Evolutionary conservation across 1,140 invertebrate species (phyloP), one percentile per base, ranked within the genome.

Genomic region (Cotesia vestalis): DNA sequence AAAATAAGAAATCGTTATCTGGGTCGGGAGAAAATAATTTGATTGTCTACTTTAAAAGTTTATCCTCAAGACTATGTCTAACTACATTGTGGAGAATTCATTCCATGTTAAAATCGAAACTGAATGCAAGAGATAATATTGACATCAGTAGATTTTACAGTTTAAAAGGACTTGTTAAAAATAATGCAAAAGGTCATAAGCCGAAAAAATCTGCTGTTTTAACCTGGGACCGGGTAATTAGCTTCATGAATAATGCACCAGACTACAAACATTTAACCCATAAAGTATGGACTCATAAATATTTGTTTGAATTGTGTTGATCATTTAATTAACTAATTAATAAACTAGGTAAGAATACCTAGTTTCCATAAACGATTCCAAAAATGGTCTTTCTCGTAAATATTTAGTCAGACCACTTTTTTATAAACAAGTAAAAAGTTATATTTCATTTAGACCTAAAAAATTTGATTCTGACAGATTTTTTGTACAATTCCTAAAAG

Each of bases 81-180:
- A 4, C 52, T 55, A 55, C 52, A 11, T n/a, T 55, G 46, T 53
- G 3, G 62, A 64, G 62, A 2, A n/a, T 64, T 8, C 40, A 17
- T 14, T 59, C 55, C 4, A 69, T 46, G 57, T 40, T 59, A 46
- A 69, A 67, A 53, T 62, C 62, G 70, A 71, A 6, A 14, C 11
- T 74, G 27, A n/a, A 66, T 27, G 12, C 11, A n/a, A 52, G 61
- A 27, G 55, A 71, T 12, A n/a, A 74, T 53, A 55, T 73, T 55
- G 66, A 69, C 40, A 63, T 69, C 38, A 46, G 66, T 40, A 61
- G 60, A 63, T 73, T 73, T 69, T 40, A 52, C 20, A 67, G 67
- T 52, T 70, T 74, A 36, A 60, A 74, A 66, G 14, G 68, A 57
- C 60, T 74, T 35, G 4, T 74, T 38, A 57, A 74, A 74, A 74